Percentiles rank a stretch among this genome's conserved stretches.
Evolutionary conservation across 2,797 vertebrate genomes (phyloP).

Genomic region (Sebastes minor): DNA sequence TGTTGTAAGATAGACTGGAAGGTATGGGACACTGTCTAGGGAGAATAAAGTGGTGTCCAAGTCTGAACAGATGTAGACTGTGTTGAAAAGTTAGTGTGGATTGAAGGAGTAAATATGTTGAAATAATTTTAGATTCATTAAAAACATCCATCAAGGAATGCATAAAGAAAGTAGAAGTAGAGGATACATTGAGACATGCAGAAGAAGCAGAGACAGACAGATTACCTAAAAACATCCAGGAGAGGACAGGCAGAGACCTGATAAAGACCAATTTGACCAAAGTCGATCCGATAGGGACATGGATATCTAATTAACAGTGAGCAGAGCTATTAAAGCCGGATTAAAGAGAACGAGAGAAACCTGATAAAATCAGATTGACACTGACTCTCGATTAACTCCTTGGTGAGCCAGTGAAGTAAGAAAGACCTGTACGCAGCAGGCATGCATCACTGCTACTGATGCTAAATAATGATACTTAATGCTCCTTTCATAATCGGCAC

Average conservation of each 20-base stretch:
- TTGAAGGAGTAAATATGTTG: neutral
- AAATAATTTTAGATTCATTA: neutral
- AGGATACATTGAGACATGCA: neutral
- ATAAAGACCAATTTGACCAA: slow-evolving; percentile 45
- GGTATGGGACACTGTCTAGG: neutral
- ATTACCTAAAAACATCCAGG: neutral
- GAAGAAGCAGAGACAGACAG: neutral
- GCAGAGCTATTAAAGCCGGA: slow-evolving; percentile 29
- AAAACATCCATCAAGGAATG: neutral
- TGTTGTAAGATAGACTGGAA: slow-evolving; percentile 17
- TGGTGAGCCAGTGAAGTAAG: neutral
- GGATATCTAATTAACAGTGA: slow-evolving; percentile 54
- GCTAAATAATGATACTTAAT: slow-evolving; percentile 1
- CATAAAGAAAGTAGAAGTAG: neutral
- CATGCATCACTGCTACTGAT: neutral
- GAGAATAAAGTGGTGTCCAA: neutral
- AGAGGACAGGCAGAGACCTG: slow-evolving; percentile 3
- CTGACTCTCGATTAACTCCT: slow-evolving; percentile 33
- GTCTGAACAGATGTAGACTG: neutral
- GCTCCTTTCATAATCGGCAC: neutral
- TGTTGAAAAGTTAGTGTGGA: neutral
- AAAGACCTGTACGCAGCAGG: neutral
- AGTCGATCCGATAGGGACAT: slow-evolving; percentile 9
- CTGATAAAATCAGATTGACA: slow-evolving; percentile 58
- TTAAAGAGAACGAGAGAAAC: slow-evolving; percentile 50